Conservation (phyloP, 2,888 invertebrate genomes). For the Dryadula phaetusa region DNA sequence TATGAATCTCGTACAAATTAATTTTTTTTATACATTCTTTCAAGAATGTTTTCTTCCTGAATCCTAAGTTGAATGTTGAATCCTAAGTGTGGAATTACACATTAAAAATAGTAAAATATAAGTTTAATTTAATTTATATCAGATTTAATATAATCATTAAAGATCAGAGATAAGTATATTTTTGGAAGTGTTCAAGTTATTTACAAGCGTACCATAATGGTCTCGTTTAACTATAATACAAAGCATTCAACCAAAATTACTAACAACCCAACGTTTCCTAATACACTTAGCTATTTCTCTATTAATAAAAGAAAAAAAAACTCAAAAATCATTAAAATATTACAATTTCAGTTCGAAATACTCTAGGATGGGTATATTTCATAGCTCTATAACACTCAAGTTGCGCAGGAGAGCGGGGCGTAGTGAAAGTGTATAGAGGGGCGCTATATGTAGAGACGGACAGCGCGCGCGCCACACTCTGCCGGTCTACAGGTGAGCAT, state of each 20-base stretch:
- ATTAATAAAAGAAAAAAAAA: not conserved
- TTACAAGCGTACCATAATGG: too few relatives aligned
- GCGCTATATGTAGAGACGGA: conserved; percentile 64
- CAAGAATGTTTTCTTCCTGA: too few relatives aligned
- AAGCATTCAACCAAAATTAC: not conserved
- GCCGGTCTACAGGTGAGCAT: conserved; percentile 69
- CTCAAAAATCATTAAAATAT: not conserved
- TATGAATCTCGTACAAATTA: too few relatives aligned
- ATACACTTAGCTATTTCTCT: not conserved
- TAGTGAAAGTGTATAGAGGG: conserved; percentile 53
- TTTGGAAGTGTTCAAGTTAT: too few relatives aligned
- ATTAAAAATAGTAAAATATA: too few relatives aligned
- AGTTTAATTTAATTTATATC: too few relatives aligned
- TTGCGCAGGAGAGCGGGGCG: conserved; percentile 54
- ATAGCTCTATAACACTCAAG: conserved; percentile 42
- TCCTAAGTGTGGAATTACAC: too few relatives aligned
- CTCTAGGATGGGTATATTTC: conserved; percentile 32
- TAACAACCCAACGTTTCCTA: not conserved
- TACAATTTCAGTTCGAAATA: not conserved
- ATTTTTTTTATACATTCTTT: too few relatives aligned
- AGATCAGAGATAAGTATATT: too few relatives aligned
- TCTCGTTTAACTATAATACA: not conserved
- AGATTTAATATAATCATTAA: too few relatives aligned
- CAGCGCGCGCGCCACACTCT: conserved; percentile 76
- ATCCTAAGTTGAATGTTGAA: too few relatives aligned